Evolutionary conservation across 2,113 vertebrate genomes (phyloP).

Genomic region (Gracilinanus agilis): DNA sequence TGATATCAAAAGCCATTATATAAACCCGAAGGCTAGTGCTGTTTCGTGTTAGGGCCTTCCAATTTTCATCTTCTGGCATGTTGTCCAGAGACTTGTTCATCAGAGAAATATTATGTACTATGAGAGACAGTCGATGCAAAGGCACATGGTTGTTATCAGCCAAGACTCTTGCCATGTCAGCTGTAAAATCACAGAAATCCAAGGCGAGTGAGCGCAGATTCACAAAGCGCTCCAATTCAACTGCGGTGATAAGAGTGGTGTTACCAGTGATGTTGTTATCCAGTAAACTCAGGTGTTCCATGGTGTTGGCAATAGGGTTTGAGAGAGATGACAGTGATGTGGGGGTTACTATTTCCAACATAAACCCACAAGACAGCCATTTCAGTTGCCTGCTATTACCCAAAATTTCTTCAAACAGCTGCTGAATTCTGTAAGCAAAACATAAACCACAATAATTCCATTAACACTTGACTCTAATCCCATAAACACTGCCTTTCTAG

Average conservation of each 20-base stretch:
- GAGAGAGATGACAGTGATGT: slow-evolving; percentile 94
- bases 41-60: slow-evolving; percentile 95
- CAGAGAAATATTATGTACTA: slow-evolving; percentile 94
- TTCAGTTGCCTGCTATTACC: slow-evolving; percentile 96
- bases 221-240: slow-evolving; percentile 93
- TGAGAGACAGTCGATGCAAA: slow-evolving; percentile 96
- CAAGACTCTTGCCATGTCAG: slow-evolving; percentile 95
- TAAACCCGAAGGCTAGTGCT: slow-evolving; percentile 96
- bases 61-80: slow-evolving; percentile 95
- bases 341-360: slow-evolving; percentile 96
- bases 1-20: slow-evolving; percentile 96
- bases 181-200: slow-evolving; percentile 97
- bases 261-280: slow-evolving; percentile 93
- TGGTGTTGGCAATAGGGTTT: slow-evolving; percentile 92
- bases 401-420: slow-evolving; percentile 96
- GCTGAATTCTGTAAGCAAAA: slow-evolving; percentile 92
- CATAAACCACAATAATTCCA: slow-evolving; percentile 75
- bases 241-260: slow-evolving; percentile 90
- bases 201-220: slow-evolving; percentile 94
- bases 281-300: slow-evolving; percentile 96
- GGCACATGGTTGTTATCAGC: slow-evolving; percentile 92
- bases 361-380: slow-evolving; percentile 97
- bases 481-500: slow-evolving; percentile 43
- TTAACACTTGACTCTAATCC: slow-evolving; percentile 64
- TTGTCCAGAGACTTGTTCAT: slow-evolving; percentile 94